Percentiles rank a stretch among this genome's conserved stretches.
Conservation (phyloP, 1,140 invertebrate species). For the Diplogasteroides magnus region DNA sequence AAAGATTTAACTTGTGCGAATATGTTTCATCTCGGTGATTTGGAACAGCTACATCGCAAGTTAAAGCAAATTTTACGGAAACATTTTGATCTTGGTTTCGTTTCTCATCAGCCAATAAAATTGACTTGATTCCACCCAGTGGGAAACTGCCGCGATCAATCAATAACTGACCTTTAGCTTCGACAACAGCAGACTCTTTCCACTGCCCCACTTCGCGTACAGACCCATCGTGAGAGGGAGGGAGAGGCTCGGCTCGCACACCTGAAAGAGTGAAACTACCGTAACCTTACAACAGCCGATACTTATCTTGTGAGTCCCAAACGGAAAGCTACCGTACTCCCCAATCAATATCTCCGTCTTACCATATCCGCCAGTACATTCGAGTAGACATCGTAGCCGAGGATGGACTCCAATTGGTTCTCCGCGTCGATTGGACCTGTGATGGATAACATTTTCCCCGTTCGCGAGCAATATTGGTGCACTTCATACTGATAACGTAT, state of each 20-base stretch:
- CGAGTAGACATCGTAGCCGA: conserved; percentile 94
- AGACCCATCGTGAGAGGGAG: conserved; percentile 85
- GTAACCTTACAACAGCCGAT: neutral
- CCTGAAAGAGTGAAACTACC: too few species aligned
- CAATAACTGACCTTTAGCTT: conserved; percentile 74
- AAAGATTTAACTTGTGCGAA: too few species aligned
- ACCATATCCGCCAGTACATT: conserved; percentile 86
- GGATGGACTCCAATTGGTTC: conserved; percentile 90
- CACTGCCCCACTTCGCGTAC: conserved; percentile 95
- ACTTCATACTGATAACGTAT: too few species aligned
- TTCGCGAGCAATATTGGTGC: too few species aligned
- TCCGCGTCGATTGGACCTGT: conserved; percentile 78
- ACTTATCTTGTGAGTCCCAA: neutral
- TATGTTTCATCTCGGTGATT: too few species aligned
- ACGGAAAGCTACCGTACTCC: neutral
- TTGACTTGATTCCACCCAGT: too few species aligned
- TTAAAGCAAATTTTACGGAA: too few species aligned
- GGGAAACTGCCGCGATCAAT: too few species aligned
- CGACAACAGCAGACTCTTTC: conserved; percentile 88
- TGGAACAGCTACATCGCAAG: too few species aligned
- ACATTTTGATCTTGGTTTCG: too few species aligned
- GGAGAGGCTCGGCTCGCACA: conserved; percentile 87
- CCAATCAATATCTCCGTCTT: neutral
- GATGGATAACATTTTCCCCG: conserved; percentile 74
- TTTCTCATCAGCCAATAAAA: conserved; percentile 17